Conservation (phyloP, 2,888 invertebrate genomes). For the Catocala nupta region DNA sequence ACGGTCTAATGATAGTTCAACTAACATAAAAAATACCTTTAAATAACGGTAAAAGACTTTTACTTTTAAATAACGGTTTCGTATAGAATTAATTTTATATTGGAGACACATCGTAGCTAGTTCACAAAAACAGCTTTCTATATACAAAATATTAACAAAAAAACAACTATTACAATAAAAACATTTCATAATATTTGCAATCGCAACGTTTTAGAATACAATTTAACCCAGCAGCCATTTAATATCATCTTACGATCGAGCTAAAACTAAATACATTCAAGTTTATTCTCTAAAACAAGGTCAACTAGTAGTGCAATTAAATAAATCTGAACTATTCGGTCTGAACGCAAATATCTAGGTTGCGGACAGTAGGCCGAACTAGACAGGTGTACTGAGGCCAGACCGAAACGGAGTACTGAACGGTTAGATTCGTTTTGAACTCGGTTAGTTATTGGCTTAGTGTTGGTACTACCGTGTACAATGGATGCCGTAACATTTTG, state of each 20-base stretch:
- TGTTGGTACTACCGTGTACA: background rate
- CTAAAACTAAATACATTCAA: constrained; percentile 12
- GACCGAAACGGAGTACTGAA: constrained; percentile 7
- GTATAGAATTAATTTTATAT: too few species aligned
- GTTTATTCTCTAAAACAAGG: constrained; percentile 23
- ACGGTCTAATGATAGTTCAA: too few species aligned
- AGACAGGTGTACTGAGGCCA: constrained; percentile 19
- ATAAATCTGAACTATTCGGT: constrained; percentile 22
- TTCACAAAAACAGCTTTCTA: too few species aligned
- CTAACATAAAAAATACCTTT: too few species aligned
- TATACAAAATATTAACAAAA: too few species aligned
- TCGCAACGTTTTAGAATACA: background rate
- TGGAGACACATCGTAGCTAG: too few species aligned
- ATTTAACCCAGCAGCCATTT: background rate
- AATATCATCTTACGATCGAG: background rate
- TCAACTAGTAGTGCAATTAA: constrained; percentile 21
- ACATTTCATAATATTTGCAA: too few species aligned
- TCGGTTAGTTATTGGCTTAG: background rate
- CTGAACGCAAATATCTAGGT: constrained; percentile 24
- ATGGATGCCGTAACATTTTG: background rate
- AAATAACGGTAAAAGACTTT: too few species aligned
- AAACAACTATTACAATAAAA: too few species aligned
- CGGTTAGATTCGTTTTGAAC: constrained; percentile 5
- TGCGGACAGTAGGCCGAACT: constrained; percentile 23
- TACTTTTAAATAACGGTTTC: too few species aligned